These are phyloP conservation scores for Stylophora pistillata DNA, from an alignment of 64 coral and sea anemone species.

Conservation along the genomic window DNA sequence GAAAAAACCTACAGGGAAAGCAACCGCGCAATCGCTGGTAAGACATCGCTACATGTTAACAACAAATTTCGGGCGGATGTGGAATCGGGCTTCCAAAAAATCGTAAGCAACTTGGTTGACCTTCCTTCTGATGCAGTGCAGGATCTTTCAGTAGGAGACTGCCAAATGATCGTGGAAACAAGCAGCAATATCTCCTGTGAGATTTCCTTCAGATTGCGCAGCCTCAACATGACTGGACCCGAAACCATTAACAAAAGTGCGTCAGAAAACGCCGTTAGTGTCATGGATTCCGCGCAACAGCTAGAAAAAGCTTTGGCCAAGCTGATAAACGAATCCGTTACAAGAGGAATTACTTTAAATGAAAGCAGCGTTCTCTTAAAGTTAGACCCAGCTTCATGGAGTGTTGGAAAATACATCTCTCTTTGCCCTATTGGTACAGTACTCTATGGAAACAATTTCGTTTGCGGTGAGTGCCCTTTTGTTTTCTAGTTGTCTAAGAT, in stretches of 20 bases:
- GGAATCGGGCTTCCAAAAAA: not conserved
- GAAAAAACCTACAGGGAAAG: not conserved
- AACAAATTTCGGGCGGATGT: constrained; percentile 9
- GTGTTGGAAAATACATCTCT: constrained; percentile 6
- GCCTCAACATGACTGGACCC: constrained; percentile 7
- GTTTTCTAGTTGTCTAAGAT: not conserved
- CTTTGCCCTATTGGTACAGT: constrained; percentile 12
- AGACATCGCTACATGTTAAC: not conserved
- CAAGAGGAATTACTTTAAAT: not conserved
- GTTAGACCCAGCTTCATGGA: not conserved
- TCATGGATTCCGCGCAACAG: constrained; percentile 33
- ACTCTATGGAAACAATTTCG: constrained; percentile 1
- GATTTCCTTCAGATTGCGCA: constrained; percentile 3
- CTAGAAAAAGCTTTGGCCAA: not conserved
- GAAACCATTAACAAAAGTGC: constrained; percentile 6
- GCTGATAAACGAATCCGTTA: constrained; percentile 20
- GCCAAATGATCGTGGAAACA: not conserved
- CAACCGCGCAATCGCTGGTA: not conserved
- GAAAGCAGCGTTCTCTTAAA: not conserved
- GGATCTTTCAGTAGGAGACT: not conserved
- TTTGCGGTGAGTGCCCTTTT: constrained; percentile 41
- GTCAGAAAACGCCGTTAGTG: constrained; percentile 21
- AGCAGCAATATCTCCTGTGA: not conserved
- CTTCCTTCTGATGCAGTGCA: constrained; percentile 54
- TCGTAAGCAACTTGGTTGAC: constrained; percentile 3